Evolutionary conservation across 2,113 vertebrate species (phyloP), one percentile per base, ranked within the genome.

Genomic region (Myiopsitta monachus): DNA sequence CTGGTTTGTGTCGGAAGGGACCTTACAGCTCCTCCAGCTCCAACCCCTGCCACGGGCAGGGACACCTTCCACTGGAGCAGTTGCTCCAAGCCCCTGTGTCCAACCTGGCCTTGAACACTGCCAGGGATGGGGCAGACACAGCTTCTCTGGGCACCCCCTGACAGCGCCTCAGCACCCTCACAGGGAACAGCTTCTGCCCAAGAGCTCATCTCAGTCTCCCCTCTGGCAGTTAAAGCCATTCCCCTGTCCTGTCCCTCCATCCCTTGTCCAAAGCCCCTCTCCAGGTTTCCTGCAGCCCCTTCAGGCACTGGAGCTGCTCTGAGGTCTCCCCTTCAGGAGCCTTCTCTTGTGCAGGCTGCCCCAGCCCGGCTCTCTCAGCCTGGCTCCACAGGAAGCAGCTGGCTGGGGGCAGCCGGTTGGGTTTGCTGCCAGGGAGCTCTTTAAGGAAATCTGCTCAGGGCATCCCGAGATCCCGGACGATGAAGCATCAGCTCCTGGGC

Each of bases 381-480:
- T 59, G 57, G 33, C 57, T 59, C 57, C 57, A 23, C 14, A 59
- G 57, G 14, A 14, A 57, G 21, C n/a, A 41, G 17, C 31, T 41
- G 44, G 26, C 7, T 33, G 39, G 16, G 18, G 16, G 15, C 79
- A 78, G 43, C 57, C 44, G 3, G 44, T 16, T 66, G 85, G n/a
- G 22, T 83, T 67, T 47, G 9, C 12, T 30, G 22, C 19, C 79
- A 43, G 66, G 27, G 11, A 31, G 31, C 30, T 75, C 36, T n/a
- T 30, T 4, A 54, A 27, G 38, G 33, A 26, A 28, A 43, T 59
- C 17, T n/a, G 9, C 31, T 43, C 18, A 5, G 21, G 57, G 22
- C 1, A 0, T 38, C 54, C 77, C 23, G 62, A 84, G 36, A 76
- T 23, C 43, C 52, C 19, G 64, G 31, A 31, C 0, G 0, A 12